Evolutionary conservation across 2,888 invertebrate genomes (phyloP).

Genomic region (Ctenicera cuprea): DNA sequence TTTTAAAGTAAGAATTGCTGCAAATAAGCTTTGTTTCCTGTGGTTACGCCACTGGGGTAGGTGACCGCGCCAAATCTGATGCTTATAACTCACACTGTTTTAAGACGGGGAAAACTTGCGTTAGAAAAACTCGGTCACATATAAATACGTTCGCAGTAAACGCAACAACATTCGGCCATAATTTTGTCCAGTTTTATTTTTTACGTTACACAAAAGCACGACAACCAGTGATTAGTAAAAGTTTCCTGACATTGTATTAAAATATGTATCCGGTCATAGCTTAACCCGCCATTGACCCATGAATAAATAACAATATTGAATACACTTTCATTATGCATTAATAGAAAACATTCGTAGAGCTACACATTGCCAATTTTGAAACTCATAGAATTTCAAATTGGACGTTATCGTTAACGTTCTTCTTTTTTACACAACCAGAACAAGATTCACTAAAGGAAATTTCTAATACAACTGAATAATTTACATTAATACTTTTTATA

Average conservation of each 20-base stretch:
- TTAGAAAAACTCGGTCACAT: constrained; percentile 19
- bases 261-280: constrained; percentile 55
- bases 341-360: constrained; percentile 34
- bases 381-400: constrained; percentile 26
- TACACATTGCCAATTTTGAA: constrained; percentile 39
- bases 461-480: constrained; percentile 2
- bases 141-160: constrained; percentile 20
- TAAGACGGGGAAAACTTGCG: background rate
- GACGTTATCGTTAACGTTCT: background rate
- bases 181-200: constrained; percentile 22
- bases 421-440: background rate
- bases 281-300: constrained; percentile 53
- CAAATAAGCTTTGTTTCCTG: background rate
- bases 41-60: constrained; percentile 1
- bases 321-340: constrained; percentile 47
- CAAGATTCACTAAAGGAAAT: constrained; percentile 8
- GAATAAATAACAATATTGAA: constrained; percentile 56
- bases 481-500: background rate
- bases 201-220: constrained; percentile 31
- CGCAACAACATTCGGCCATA: constrained; percentile 11
- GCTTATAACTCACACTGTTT: background rate
- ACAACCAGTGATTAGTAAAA: constrained; percentile 46
- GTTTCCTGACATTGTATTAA: constrained; percentile 58
- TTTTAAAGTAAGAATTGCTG: too few relatives aligned
- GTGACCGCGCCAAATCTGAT: background rate